A percentile compares a stretch with the other conserved stretches of the same genome.
These are phyloP conservation scores for Anabacerthia variegaticeps DNA, from an alignment of 2,797 vertebrate species.

Conservation along the genomic window DNA sequence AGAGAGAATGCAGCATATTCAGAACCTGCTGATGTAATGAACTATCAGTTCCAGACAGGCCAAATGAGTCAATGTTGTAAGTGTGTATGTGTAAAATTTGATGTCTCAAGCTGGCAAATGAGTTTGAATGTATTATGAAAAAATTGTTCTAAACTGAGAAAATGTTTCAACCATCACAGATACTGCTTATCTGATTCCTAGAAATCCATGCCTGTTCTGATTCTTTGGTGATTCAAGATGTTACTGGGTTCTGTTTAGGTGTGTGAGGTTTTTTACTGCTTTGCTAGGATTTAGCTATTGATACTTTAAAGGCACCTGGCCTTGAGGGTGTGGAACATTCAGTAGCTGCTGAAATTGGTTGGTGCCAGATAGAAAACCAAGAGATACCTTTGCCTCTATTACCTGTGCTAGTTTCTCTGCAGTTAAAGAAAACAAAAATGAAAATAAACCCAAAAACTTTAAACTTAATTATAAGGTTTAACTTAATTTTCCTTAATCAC, in stretches of 20 bases:
- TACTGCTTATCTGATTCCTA: not conserved
- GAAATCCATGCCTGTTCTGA: not conserved
- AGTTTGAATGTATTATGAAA: not conserved
- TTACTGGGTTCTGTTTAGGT: not conserved
- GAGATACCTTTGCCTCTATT: not conserved
- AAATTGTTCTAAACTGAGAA: not conserved
- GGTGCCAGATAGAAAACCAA: not conserved
- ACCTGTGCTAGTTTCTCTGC: not conserved
- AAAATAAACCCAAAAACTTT: not conserved
- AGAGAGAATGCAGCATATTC: not conserved
- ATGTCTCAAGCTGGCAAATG: not conserved
- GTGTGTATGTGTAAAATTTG: not conserved
- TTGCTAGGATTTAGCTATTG: not conserved
- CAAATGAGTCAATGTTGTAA: not conserved
- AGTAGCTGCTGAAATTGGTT: not conserved
- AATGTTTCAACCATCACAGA: not conserved
- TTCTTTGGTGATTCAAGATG: not conserved
- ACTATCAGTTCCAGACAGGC: not conserved
- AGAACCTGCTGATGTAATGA: not conserved
- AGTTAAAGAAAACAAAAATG: not conserved
- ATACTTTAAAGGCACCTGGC: not conserved
- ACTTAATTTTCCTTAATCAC: not conserved
- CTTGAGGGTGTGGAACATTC: not conserved
- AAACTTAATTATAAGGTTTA: not conserved
- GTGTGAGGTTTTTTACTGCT: rapidly evolving